These are phyloP conservation scores for Pentalonia nigronervosa DNA, from an alignment of 1,140 invertebrate genomes.

Conservation along the genomic window DNA sequence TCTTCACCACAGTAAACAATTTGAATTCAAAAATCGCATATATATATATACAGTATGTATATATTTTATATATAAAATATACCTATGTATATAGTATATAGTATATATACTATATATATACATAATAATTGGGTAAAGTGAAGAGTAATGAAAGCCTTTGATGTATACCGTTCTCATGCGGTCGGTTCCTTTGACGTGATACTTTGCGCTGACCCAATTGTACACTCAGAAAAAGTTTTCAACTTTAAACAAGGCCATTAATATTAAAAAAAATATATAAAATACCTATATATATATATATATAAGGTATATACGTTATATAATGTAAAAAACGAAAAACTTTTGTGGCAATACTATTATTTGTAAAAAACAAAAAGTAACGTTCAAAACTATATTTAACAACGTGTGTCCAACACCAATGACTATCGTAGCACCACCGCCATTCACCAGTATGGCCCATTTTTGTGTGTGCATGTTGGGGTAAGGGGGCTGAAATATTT, in stretches of 20 bases:
- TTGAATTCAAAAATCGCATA: slow-evolving; percentile 6
- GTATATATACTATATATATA: not conserved
- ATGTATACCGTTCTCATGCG: not conserved
- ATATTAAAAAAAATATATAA: not conserved
- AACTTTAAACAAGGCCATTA: slow-evolving; percentile 4
- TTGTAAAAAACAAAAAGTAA: not conserved
- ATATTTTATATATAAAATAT: not conserved
- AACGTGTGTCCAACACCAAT: not conserved
- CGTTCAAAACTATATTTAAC: slow-evolving; percentile 17
- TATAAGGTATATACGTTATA: not conserved
- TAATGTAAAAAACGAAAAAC: not conserved
- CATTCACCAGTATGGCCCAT: no score
- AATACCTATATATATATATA: not conserved
- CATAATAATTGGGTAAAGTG: slow-evolving; percentile 25
- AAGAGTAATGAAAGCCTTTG: slow-evolving; percentile 41
- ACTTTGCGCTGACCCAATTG: not conserved
- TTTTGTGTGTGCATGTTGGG: no score
- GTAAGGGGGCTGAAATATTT: not conserved
- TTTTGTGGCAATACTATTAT: not conserved
- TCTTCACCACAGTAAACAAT: not conserved
- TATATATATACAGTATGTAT: not conserved
- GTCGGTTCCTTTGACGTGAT: slow-evolving; percentile 28
- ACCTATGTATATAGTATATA: not conserved
- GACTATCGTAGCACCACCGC: not conserved
- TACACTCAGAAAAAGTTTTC: not conserved